These are phyloP conservation scores for Gymnopithys bicolor DNA, from an alignment of 2,797 vertebrate genomes.

Conservation along the genomic window DNA sequence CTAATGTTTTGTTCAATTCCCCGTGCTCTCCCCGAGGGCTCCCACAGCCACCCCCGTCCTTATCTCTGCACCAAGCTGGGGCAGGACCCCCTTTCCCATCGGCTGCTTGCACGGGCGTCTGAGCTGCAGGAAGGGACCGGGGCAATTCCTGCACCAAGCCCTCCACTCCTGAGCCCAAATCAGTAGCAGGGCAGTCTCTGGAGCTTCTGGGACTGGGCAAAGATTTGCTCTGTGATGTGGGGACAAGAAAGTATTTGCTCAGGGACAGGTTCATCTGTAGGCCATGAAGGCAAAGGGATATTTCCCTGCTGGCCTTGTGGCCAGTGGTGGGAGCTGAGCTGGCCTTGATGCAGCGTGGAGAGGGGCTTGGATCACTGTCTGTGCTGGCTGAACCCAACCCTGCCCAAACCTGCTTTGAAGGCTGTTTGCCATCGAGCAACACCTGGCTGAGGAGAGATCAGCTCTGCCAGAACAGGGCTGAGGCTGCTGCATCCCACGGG, in stretches of 20 bases:
- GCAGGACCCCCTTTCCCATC: neutral
- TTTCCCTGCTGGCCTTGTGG: neutral
- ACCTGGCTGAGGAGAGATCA: neutral
- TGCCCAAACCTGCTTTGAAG: accelerated
- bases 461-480: neutral
- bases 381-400: neutral
- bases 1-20: neutral
- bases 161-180: accelerated
- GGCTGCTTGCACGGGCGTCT: accelerated
- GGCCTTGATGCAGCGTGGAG: no score
- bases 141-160: neutral
- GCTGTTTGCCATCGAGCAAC: neutral
- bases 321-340: neutral
- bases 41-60: neutral
- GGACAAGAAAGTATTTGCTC: neutral
- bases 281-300: neutral
- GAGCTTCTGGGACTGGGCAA: accelerated
- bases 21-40: neutral
- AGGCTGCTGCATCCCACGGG: accelerated
- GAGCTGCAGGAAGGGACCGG: neutral
- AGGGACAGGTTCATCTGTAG: accelerated
- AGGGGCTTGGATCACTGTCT: neutral
- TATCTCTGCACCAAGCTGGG: neutral
- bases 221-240: neutral
- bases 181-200: neutral